These are phyloP conservation scores for Chromis chromis DNA, from an alignment of 2,797 vertebrate species.

Conservation along the genomic window DNA sequence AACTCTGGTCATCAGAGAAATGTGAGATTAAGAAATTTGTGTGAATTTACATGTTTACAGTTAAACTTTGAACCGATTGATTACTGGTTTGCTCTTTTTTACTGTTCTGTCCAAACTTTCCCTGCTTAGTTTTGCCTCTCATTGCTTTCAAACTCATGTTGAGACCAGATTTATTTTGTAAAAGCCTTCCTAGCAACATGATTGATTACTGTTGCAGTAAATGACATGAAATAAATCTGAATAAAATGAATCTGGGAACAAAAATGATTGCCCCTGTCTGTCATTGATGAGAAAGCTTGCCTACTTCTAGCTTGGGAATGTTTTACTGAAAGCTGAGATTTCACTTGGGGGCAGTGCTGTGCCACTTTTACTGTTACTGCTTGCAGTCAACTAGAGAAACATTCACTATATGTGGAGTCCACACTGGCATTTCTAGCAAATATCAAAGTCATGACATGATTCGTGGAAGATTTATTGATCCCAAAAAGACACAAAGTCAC, in stretches of 20 bases:
- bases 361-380: conserved; percentile 15
- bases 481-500: background rate
- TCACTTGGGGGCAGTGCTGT: conserved; percentile 60
- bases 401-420: background rate
- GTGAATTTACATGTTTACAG: conserved; percentile 54
- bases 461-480: background rate
- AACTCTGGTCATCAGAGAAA: conserved; percentile 41
- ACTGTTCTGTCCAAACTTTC: conserved; percentile 48
- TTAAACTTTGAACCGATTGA: conserved; percentile 43
- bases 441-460: background rate
- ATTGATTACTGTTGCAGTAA: conserved; percentile 51
- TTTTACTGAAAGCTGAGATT: conserved; percentile 1
- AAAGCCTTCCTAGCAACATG: conserved; percentile 30
- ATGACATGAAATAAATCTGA: conserved; percentile 59
- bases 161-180: conserved; percentile 74
- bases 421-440: background rate
- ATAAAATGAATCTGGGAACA: conserved; percentile 80
- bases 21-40: conserved; percentile 1
- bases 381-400: too few relatives aligned
- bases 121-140: conserved; percentile 58
- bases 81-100: conserved; percentile 35
- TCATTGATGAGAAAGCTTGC: conserved; percentile 9
- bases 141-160: conserved; percentile 40
- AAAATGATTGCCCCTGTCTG: conserved; percentile 33
- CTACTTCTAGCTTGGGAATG: background rate